Evolutionary conservation across 2,888 invertebrate genomes (phyloP).

Genomic region (Hemaris fuciformis): DNA sequence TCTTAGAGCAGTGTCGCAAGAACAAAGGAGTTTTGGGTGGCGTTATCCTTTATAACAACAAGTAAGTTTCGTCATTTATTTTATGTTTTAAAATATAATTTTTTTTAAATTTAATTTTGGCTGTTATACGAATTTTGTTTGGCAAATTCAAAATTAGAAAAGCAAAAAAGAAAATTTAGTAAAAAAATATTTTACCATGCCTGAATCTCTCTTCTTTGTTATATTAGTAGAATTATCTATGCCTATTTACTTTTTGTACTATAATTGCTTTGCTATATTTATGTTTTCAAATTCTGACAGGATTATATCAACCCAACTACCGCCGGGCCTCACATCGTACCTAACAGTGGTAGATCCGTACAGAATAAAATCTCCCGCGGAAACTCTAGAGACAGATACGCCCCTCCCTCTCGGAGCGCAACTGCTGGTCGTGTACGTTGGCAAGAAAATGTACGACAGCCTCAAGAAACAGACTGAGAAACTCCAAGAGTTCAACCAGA

Average conservation of each 20-base stretch:
- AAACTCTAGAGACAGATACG: conserved; percentile 83
- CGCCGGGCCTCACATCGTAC: conserved; percentile 87
- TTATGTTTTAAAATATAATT: too few relatives aligned
- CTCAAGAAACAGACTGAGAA: conserved; percentile 63
- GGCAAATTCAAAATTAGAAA: too few relatives aligned
- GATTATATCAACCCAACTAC: conserved; percentile 90
- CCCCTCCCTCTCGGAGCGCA: conserved; percentile 91
- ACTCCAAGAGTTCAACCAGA: conserved; percentile 63
- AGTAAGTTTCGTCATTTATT: conserved; percentile 78
- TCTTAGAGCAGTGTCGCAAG: conserved; percentile 91
- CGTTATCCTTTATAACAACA: conserved; percentile 92
- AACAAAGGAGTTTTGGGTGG: conserved; percentile 91
- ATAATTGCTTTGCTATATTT: too few relatives aligned
- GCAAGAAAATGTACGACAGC: conserved; percentile 81
- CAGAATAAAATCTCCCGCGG: conserved; percentile 91
- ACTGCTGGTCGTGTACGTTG: conserved; percentile 88
- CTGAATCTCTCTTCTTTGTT: too few relatives aligned
- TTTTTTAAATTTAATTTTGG: too few relatives aligned
- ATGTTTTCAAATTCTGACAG: conserved; percentile 61
- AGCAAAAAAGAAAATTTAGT: too few relatives aligned
- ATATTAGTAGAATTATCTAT: too few relatives aligned
- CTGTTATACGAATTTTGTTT: too few relatives aligned
- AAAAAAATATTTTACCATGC: too few relatives aligned
- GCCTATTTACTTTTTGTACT: too few relatives aligned
- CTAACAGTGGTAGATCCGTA: conserved; percentile 91